Base-by-base conservation (phyloP, 2,888 invertebrate genomes). In the Andricus curvator region DNA sequence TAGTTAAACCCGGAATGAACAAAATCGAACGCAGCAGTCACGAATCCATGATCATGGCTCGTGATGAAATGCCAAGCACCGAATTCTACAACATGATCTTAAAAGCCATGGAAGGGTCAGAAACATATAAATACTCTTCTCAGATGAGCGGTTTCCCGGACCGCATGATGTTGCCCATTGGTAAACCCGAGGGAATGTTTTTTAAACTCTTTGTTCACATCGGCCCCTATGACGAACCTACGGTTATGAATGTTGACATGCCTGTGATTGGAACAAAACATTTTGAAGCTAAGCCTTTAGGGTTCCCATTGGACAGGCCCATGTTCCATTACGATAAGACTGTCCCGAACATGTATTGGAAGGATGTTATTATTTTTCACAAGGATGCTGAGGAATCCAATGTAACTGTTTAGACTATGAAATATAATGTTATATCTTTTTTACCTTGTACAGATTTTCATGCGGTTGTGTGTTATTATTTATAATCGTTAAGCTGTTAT, bases 81-180 rank as follows among this genome's bases (percentile, higher is more conserved):
- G 87, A 92, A 5, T 82, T 85, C 68, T 90, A 88, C 88, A 93
- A 94, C 82, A 94, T 94, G 80, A 90, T 94, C 51, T 89, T 93
- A 85, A 93, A 93, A 70, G 94, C 94, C 64, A 41, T 82, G 2
- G 93, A 93, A 13, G 93, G 93, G 37, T 93, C 93, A 64, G 93
- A 93, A 86, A 92, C 93, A 68, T 94, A 94, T 89, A 93, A 82
- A 84, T 94, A 83, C 94, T 94, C 84, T 89, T 92, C 83, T 80
- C 91, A 93, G 29, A 92, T 94, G 78, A 94, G 94, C 81, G 95
- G 95, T 56, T 94, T 94, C 89, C 95, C 95, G 20, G 93, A 94
- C 68, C 94, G 95, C 82, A 92, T 96, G 51, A 87, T 95, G 86
- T 90, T 96, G 78, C 96, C 96, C 85, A 95, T 94, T 90, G 96